A percentile compares a stretch with the other conserved stretches of the same genome.
Conservation (phyloP, 2,888 invertebrate species). For the Nasonovia ribisnigri region DNA sequence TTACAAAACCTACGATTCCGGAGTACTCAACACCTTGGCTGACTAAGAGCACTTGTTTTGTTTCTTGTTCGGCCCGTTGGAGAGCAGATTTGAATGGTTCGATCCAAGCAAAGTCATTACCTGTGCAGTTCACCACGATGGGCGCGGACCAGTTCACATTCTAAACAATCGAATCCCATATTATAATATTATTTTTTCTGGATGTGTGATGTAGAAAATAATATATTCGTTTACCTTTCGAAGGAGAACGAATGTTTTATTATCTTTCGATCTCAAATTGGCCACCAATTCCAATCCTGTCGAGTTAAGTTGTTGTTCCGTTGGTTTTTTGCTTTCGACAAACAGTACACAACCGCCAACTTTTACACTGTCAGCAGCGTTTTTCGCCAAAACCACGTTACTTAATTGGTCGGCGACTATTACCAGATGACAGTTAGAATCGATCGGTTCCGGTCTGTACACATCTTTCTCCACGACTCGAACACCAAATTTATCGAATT, state of each 20-base stretch:
- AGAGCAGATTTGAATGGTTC: constrained; percentile 82
- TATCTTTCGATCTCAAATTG: constrained; percentile 77
- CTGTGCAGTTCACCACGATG: constrained; percentile 77
- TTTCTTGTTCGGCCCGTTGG: constrained; percentile 76
- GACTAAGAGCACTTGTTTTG: constrained; percentile 77
- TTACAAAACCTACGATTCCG: constrained; percentile 89
- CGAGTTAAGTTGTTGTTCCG: constrained; percentile 68
- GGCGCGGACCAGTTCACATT: constrained; percentile 69
- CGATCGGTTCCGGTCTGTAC: constrained; percentile 73
- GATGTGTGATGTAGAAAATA: not conserved
- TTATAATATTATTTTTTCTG: not conserved
- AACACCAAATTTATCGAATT: constrained; percentile 42
- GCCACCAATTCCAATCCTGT: constrained; percentile 74
- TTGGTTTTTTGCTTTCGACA: constrained; percentile 76
- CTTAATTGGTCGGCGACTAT: constrained; percentile 78
- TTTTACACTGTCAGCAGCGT: constrained; percentile 76
- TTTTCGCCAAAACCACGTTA: constrained; percentile 73
- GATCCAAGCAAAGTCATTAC: constrained; percentile 84
- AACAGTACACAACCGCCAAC: constrained; percentile 80
- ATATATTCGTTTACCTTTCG: constrained; percentile 72
- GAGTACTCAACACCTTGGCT: constrained; percentile 77
- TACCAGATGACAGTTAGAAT: constrained; percentile 78
- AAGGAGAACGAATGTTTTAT: constrained; percentile 74
- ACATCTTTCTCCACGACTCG: constrained; percentile 72
- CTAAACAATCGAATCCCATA: constrained; percentile 51